phyloP scores from a whole-genome alignment of 1,140 invertebrate genomes.

The Platorchestia sp. region DNA sequence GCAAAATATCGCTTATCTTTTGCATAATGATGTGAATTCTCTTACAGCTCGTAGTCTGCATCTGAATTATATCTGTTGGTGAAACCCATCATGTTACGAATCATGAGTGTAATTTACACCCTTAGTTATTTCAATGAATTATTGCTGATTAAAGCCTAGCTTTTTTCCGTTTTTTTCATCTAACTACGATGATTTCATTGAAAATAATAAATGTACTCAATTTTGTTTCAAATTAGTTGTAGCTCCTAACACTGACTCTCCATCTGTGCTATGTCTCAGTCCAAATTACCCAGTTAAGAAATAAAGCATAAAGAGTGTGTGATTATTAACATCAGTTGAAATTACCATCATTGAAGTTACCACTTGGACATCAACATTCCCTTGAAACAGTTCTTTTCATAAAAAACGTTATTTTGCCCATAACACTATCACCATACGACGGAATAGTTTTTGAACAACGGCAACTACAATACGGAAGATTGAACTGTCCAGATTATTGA shows the following conservation, averaged over 20 bases:
- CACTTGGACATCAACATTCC: neutral
- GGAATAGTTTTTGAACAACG: neutral
- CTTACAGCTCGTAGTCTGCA: neutral
- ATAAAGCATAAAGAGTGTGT: neutral
- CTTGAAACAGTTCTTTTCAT: neutral
- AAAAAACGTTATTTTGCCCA: neutral
- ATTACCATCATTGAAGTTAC: neutral
- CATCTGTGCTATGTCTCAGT: neutral
- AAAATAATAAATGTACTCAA: neutral
- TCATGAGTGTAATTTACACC: neutral
- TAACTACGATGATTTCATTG: neutral
- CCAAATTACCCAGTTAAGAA: neutral
- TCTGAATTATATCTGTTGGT: neutral
- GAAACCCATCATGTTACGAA: neutral
- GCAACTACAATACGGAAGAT: neutral
- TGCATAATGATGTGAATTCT: conserved; percentile 2
- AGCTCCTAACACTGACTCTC: neutral
- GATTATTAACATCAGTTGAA: neutral
- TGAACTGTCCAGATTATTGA: neutral
- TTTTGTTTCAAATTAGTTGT: neutral
- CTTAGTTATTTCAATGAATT: neutral
- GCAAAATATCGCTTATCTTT: neutral
- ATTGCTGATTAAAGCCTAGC: too few relatives aligned
- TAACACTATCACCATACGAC: neutral
- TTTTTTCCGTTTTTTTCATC: neutral